Percentiles rank a stretch among this genome's conserved stretches.
phyloP scores from a whole-genome alignment of 2,888 invertebrate genomes.

The Psylliodes chrysocephalus region DNA sequence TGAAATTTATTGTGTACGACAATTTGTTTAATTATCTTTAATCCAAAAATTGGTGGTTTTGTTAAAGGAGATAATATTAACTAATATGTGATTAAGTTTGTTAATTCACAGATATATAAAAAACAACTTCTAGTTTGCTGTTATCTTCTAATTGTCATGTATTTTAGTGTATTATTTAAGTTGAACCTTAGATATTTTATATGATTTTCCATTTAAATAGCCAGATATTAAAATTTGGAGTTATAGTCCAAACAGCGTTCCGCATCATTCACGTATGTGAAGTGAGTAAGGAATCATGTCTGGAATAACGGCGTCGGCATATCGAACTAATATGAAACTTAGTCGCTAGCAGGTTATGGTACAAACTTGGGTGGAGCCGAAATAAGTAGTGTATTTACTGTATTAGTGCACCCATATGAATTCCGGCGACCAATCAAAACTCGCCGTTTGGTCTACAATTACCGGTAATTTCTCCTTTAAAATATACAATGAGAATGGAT shows the following conservation, averaged over 20 bases:
- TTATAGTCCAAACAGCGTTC: not conserved
- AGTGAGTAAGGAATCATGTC: slow-evolving; percentile 7
- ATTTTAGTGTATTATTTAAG: no score
- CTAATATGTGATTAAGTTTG: no score
- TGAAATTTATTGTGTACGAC: no score
- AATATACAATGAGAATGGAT: slow-evolving; percentile 24
- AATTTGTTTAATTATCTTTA: no score
- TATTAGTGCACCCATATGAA: slow-evolving; percentile 33
- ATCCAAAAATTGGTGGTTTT: no score
- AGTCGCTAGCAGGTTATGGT: slow-evolving; percentile 22
- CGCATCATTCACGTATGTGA: slow-evolving; percentile 4
- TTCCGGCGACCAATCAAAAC: slow-evolving; percentile 18
- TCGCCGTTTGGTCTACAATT: slow-evolving; percentile 24
- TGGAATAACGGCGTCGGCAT: slow-evolving; percentile 23
- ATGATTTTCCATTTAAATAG: no score
- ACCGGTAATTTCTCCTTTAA: slow-evolving; percentile 29
- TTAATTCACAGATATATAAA: no score
- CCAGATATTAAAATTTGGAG: no score
- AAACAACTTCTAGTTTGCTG: no score
- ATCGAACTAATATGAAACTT: slow-evolving; percentile 26
- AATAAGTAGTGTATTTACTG: slow-evolving; percentile 30
- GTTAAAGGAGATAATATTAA: no score
- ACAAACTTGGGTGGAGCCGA: slow-evolving; percentile 23
- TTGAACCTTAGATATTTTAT: no score
- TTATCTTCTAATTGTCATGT: no score